A percentile compares a stretch with the other conserved stretches of the same genome.
These are phyloP conservation scores for Polymixis flavicincta DNA, from an alignment of 2,888 invertebrate genomes.

Conservation along the genomic window DNA sequence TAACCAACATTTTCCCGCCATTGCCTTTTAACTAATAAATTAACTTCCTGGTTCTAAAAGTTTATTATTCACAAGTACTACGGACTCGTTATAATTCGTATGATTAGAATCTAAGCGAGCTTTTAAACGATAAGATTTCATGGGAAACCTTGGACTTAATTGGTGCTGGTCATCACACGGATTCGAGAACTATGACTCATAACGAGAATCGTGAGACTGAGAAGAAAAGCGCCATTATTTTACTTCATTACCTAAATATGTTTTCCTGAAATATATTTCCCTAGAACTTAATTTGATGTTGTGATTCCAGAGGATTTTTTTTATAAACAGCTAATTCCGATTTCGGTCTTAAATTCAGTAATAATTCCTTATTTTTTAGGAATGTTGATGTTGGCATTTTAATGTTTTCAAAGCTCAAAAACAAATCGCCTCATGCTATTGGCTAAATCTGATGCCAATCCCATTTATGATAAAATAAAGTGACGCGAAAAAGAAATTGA, in stretches of 20 bases:
- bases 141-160: conserved; percentile 65
- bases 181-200: conserved; percentile 55
- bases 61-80: conserved; percentile 23
- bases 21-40: background rate
- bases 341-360: background rate
- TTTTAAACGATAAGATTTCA: conserved; percentile 58
- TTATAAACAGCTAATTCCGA: too few relatives aligned
- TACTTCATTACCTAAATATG: background rate
- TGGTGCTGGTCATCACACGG: conserved; percentile 59
- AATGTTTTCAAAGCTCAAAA: background rate
- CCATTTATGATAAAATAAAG: conserved; percentile 1
- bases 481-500: background rate
- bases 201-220: conserved; percentile 60
- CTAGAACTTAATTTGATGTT: background rate
- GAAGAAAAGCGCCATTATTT: conserved; percentile 42
- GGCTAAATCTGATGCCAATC: background rate
- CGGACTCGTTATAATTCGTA: conserved; percentile 52
- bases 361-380: background rate
- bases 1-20: background rate
- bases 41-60: conserved; percentile 31
- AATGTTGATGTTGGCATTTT: background rate
- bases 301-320: background rate
- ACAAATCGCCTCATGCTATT: background rate
- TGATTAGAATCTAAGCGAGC: conserved; percentile 61
- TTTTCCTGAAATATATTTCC: background rate